phyloP scores from a whole-genome alignment of 1,140 invertebrate species.

The Zaprionus ghesquierei region DNA sequence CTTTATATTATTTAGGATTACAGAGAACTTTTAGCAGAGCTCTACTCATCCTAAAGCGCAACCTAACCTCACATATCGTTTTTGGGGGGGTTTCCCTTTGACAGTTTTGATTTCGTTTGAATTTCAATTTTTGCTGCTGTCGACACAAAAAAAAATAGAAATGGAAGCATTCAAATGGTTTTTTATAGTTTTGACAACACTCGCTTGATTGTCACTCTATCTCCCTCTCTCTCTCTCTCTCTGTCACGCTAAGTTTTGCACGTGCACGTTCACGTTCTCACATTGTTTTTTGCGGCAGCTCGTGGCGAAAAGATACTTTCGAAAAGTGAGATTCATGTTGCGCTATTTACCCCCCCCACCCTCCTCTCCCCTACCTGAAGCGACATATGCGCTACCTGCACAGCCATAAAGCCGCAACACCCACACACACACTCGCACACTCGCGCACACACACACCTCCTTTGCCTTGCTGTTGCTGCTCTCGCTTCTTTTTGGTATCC shows the following conservation, averaged over 20 bases:
- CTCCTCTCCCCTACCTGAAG: not conserved
- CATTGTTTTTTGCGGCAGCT: not conserved
- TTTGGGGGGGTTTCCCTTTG: not conserved
- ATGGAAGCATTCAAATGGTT: not conserved
- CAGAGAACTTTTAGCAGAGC: not conserved
- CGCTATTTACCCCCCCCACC: not conserved
- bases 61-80: not conserved
- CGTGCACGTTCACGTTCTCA: not conserved
- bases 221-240: not conserved
- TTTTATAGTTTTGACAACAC: not conserved
- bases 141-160: no score
- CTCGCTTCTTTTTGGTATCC: constrained; percentile 51
- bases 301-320: constrained; percentile 20
- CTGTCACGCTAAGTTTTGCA: not conserved
- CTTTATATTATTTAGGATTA: no score
- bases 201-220: not conserved
- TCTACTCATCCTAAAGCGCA: not conserved
- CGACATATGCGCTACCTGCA: constrained; percentile 24
- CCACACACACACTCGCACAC: constrained; percentile 1
- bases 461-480: constrained; percentile 23
- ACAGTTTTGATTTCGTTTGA: not conserved
- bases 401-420: constrained; percentile 1
- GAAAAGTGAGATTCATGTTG: constrained; percentile 27
- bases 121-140: not conserved
- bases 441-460: constrained; percentile 3